Percentiles rank a stretch among this genome's conserved stretches.
phyloP scores from a whole-genome alignment of 2,797 vertebrate genomes.

The Mormyrops attenuatus region DNA sequence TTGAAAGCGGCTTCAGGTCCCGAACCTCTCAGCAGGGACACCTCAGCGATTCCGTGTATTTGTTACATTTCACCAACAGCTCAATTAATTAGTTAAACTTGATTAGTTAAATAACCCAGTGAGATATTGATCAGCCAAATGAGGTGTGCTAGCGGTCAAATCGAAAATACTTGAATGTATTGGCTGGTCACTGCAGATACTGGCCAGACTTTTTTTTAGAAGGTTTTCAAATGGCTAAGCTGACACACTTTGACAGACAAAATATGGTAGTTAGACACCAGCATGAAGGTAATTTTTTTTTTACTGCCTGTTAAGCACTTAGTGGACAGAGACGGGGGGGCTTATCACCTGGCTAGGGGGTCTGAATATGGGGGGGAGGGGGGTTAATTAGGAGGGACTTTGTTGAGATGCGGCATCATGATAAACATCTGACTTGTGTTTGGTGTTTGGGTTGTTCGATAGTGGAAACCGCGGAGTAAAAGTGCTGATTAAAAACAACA shows the following conservation, averaged over 20 bases:
- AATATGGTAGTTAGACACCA: not conserved
- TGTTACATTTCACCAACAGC: not conserved
- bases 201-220: not conserved
- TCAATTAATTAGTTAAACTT: not conserved
- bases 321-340: not conserved
- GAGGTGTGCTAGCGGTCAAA: not conserved
- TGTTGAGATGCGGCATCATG: not conserved
- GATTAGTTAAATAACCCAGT: not conserved
- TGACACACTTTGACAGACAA: not conserved
- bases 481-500: not conserved
- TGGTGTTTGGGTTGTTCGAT: not conserved
- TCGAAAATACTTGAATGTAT: not conserved
- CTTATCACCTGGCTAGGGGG: not conserved
- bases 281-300: not conserved
- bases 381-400: not conserved
- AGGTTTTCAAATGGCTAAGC: not conserved
- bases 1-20: not conserved
- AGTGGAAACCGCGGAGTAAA: not conserved
- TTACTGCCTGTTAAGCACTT: not conserved
- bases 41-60: not conserved
- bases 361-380: not conserved
- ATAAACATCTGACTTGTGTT: not conserved
- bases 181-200: not conserved
- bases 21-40: not conserved
- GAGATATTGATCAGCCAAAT: not conserved